Evolutionary conservation across 2,888 invertebrate species (phyloP), one percentile per base, ranked within the genome.

Genomic region (Anoplius nigerrimus): DNA sequence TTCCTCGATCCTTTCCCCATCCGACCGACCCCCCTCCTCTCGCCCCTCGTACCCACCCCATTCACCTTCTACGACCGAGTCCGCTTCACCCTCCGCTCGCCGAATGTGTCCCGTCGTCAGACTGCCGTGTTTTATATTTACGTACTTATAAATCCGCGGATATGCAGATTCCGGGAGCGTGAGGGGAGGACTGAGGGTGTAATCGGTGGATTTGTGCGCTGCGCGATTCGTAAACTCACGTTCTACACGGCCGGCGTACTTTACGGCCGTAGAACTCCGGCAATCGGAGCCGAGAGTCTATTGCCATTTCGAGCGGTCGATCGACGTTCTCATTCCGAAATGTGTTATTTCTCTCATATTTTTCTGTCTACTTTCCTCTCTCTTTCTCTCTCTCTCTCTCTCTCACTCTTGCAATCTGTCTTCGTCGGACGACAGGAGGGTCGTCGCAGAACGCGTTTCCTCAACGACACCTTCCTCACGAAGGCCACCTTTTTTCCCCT

Each of bases 161-260:
- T 34, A 34, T 34, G 34, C 34, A 34, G 34, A 34, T 34, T 34
- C 11, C 1, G 11, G 24, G 24, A 6, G 24, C 24, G 3, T 6
- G 24, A 24, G 3, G 6, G 24, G 24, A 24, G 24, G 24, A 24
- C 24, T n/a, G n/a, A 18, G 48, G 58, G 52, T 60, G 42, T 52
- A 59, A 42, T 60, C 24, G 24, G 58, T 34, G 20, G 24, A 64
- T 52, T 60, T 52, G 60, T 48, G 22, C 42, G 64, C 43, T n/a
- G 42, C 51, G 59, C 48, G 27, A 59, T 22, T 34, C n/a, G 42
- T n/a, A 22, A 42, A 51, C 52, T 64, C 24, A 34, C 58, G 58
- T n/a, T n/a, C n/a, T n/a, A n/a, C n/a, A n/a, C n/a, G n/a, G n/a
- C n/a, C n/a, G n/a, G n/a, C n/a, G n/a, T n/a, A n/a, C n/a, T n/a